A percentile compares a stretch with the other conserved stretches of the same genome.
phyloP scores from a whole-genome alignment of 2,113 vertebrate species.

The Scatophagus argus region DNA sequence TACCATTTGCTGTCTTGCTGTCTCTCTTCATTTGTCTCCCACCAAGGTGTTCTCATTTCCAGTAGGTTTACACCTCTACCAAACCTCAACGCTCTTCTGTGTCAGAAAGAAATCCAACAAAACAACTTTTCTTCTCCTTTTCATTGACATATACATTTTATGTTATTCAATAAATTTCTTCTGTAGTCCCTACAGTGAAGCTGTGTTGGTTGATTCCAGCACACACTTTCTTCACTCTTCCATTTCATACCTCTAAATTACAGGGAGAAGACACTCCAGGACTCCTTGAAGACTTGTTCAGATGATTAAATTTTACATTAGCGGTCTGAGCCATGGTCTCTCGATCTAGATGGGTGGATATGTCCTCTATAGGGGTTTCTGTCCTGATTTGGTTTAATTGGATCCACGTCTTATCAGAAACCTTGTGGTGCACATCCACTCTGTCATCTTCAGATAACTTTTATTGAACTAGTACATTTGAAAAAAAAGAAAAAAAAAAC shows the following conservation, averaged over 20 bases:
- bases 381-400: constrained; percentile 60
- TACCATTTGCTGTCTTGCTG: not conserved
- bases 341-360: constrained; percentile 25
- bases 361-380: constrained; percentile 28
- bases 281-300: constrained; percentile 27
- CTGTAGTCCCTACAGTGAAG: not conserved
- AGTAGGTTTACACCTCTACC: constrained; percentile 6
- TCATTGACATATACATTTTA: not conserved
- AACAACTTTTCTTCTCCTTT: not conserved
- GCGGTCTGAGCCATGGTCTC: constrained; percentile 34
- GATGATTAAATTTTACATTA: constrained; percentile 59
- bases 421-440: constrained; percentile 31
- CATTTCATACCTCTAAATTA: constrained; percentile 40
- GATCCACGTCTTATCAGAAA: constrained; percentile 56
- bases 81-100: not conserved
- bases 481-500: no score
- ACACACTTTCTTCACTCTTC: constrained; percentile 29
- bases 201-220: constrained; percentile 1
- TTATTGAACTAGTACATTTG: no score
- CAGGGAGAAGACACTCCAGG: not conserved
- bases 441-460: not conserved
- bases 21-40: constrained; percentile 22
- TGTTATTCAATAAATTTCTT: constrained; percentile 30
- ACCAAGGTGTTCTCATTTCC: not conserved
- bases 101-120: not conserved